phyloP scores from a whole-genome alignment of 2,797 vertebrate species.

The Gephyroberyx darwinii region DNA sequence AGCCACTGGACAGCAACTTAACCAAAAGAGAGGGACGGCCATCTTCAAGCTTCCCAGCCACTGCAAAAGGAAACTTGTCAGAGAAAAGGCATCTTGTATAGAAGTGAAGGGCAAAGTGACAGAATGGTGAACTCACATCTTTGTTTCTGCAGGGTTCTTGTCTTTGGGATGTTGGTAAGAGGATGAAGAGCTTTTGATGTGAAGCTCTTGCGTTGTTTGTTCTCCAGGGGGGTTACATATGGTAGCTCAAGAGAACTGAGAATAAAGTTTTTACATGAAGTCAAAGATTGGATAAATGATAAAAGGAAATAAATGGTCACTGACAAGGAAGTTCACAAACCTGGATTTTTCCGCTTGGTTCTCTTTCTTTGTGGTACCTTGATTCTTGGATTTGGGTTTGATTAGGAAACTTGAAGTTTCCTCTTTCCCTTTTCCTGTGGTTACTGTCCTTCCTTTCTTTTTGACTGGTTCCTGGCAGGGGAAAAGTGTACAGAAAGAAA shows the following conservation, averaged over 20 bases:
- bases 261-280: background rate
- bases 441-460: constrained; percentile 87
- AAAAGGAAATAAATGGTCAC: background rate
- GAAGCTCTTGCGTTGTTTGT: constrained; percentile 91
- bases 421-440: constrained; percentile 83
- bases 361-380: constrained; percentile 87
- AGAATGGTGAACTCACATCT: constrained; percentile 81
- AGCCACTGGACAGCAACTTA: constrained; percentile 86
- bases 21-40: constrained; percentile 84
- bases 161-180: constrained; percentile 83
- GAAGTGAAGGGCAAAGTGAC: background rate
- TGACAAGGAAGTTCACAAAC: constrained; percentile 70
- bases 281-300: background rate
- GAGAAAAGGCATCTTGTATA: background rate
- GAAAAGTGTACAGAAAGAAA: background rate
- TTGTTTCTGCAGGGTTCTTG: constrained; percentile 86
- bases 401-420: constrained; percentile 84
- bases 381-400: constrained; percentile 92
- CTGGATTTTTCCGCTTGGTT: constrained; percentile 88
- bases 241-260: constrained; percentile 91
- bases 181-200: constrained; percentile 86
- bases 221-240: constrained; percentile 89
- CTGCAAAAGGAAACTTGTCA: constrained; percentile 54
- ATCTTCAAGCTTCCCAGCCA: constrained; percentile 84
- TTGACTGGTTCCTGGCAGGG: constrained; percentile 89